Percentiles rank a stretch among this genome's conserved stretches.
Conservation (phyloP, 2,888 invertebrate genomes). For the Hylaea fasciaria region DNA sequence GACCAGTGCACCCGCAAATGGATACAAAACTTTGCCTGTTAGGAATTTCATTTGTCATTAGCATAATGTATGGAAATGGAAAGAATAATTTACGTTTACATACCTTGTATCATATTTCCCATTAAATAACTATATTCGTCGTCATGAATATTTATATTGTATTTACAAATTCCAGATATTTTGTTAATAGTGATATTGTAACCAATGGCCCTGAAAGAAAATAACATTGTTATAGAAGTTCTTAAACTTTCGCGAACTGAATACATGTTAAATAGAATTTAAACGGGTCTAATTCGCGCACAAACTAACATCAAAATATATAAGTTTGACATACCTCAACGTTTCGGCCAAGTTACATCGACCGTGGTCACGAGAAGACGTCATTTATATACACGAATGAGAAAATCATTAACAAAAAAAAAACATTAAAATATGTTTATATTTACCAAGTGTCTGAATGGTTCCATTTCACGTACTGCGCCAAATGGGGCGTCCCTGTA, state of each 20-base stretch:
- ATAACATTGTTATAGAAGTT: too few species aligned
- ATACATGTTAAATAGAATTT: too few species aligned
- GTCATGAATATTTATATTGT: conserved; percentile 54
- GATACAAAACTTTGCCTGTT: conserved; percentile 87
- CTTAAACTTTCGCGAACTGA: too few species aligned
- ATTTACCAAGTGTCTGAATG: conserved; percentile 88
- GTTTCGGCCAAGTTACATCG: too few species aligned
- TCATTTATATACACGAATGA: too few species aligned
- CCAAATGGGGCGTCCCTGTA: conserved; percentile 92
- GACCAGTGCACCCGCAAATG: conserved; percentile 90
- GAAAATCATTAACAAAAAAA: not conserved
- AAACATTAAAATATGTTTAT: not conserved
- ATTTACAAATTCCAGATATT: conserved; percentile 52
- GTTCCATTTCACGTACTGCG: conserved; percentile 93
- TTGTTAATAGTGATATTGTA: conserved; percentile 32
- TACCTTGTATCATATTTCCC: conserved; percentile 62
- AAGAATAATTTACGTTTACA: not conserved
- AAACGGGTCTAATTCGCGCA: too few species aligned
- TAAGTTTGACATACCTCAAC: too few species aligned
- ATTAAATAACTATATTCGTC: conserved; percentile 57
- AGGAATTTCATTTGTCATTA: conserved; percentile 10
- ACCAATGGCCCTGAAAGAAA: not conserved
- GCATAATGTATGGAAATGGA: not conserved
- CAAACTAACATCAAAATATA: too few species aligned
- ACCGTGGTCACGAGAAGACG: too few species aligned